These are phyloP conservation scores for Lasioglossum baleicum DNA, from an alignment of 1,140 invertebrate species.

Conservation along the genomic window DNA sequence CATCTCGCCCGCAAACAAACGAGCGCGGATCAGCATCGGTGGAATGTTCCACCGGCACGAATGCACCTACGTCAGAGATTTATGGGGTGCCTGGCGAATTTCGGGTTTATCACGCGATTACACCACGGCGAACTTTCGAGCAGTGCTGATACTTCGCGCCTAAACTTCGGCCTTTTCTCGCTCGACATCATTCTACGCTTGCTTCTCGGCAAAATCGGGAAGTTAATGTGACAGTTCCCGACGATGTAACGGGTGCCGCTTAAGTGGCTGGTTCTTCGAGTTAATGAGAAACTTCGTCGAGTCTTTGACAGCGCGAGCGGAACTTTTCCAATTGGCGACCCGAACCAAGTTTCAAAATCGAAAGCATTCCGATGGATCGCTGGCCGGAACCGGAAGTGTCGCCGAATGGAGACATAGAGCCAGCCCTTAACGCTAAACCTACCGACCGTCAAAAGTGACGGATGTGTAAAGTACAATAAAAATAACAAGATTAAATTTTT, in stretches of 20 bases:
- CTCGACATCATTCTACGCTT: not conserved
- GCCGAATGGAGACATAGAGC: no score
- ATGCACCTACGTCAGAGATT: no score
- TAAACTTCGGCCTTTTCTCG: not conserved
- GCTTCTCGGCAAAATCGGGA: not conserved
- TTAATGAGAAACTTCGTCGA: conserved; percentile 50
- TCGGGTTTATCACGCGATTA: not conserved
- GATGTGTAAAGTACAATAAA: no score
- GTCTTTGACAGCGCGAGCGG: conserved; percentile 23
- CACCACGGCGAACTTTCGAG: no score
- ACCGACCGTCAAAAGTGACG: no score
- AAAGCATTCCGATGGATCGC: no score
- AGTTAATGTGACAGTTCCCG: not conserved
- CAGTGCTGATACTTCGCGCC: not conserved
- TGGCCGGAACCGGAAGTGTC: not conserved
- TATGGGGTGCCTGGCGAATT: not conserved
- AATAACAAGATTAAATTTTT: no score
- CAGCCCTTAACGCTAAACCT: no score
- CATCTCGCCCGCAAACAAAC: no score
- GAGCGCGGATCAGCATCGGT: no score
- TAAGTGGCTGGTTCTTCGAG: not conserved
- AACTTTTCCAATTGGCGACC: conserved; percentile 46
- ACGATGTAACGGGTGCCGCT: not conserved
- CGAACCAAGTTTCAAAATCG: conserved; percentile 13
- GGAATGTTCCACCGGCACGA: no score